Conservation (phyloP, 2,888 invertebrate species). For the Neoitamus cyanurus region DNA sequence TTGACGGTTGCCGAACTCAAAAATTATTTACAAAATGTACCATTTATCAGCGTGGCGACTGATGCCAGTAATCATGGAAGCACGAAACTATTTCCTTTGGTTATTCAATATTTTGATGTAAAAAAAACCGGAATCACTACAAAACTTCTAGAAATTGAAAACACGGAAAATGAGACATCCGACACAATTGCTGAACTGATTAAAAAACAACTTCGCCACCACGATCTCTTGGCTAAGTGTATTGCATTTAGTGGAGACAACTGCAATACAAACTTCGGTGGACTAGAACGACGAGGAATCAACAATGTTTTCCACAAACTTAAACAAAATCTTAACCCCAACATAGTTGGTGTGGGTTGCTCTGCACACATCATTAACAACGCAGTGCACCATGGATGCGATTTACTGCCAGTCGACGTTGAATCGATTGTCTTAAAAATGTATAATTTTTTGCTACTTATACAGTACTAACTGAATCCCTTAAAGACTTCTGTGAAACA, state of each 20-base stretch:
- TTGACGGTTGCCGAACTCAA: not conserved
- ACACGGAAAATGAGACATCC: not conserved
- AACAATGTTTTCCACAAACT: constrained; percentile 46
- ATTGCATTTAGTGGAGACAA: constrained; percentile 39
- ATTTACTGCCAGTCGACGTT: constrained; percentile 45
- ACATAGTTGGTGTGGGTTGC: constrained; percentile 48
- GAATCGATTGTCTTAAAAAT: constrained; percentile 41
- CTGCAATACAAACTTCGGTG: constrained; percentile 49
- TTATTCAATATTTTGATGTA: constrained; percentile 14
- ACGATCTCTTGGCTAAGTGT: not conserved
- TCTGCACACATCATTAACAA: constrained; percentile 48
- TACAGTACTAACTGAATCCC: constrained; percentile 46
- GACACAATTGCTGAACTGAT: not conserved
- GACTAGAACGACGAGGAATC: not conserved
- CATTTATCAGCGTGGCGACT: not conserved
- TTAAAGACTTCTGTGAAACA: constrained; percentile 19
- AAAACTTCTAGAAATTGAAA: not conserved
- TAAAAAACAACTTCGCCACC: not conserved
- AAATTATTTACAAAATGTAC: not conserved
- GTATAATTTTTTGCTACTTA: constrained; percentile 41
- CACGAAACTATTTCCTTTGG: not conserved
- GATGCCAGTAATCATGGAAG: constrained; percentile 28
- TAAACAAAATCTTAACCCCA: not conserved
- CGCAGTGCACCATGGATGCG: constrained; percentile 47
- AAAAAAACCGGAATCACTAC: not conserved